Base-by-base conservation (phyloP, 2,888 invertebrate species). In the Dastarcus helophoroides region DNA sequence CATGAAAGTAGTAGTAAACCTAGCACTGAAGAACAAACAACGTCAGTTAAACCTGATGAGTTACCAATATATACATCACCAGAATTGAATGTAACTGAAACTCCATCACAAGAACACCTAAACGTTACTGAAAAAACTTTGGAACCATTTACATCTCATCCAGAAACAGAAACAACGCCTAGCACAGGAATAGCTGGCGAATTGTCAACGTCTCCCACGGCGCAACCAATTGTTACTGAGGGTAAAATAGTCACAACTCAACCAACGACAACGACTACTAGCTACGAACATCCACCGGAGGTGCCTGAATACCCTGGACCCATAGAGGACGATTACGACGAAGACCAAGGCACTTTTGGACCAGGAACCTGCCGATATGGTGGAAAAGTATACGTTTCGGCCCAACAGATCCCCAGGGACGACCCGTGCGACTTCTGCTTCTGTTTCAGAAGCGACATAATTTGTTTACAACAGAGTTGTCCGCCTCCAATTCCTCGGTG, bases 381-480 rank as follows among this genome's bases (percentile, higher is more conserved):
- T 34, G 89, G 90, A 47, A 88, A 88, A 64, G 79, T 90, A 26
- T 91, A 88, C 59, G 86, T 90, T 22, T 90, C 90, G 2, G 91
- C 91, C 2, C 90, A 91, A 63, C 91, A 93, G 65, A 90, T 93
- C 51, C 90, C 90, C 22, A 71, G 91, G 46, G 88, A 89, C 47
- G 89, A 93, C 65, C 89, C 91, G 13, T 93, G 91, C 58, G 90
- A 91, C 57, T 93, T 91, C 69, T 93, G 91, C 63, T 91, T 93
- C 78, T 93, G 91, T 68, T 93, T 91, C 70, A 75, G 91, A 60
- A 88, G 90, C 58, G 90, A 91, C 55, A 91, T 93, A 48, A 91
- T 93, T 52, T 93, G 91, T 50, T 67, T 91, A 42, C 90, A 91
- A 63, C 91, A 93, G 62, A 89, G 89, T 51, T 93, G 91, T 63